These are phyloP conservation scores for Dicaeum eximium DNA, from an alignment of 2,113 vertebrate genomes.

Conservation along the genomic window DNA sequence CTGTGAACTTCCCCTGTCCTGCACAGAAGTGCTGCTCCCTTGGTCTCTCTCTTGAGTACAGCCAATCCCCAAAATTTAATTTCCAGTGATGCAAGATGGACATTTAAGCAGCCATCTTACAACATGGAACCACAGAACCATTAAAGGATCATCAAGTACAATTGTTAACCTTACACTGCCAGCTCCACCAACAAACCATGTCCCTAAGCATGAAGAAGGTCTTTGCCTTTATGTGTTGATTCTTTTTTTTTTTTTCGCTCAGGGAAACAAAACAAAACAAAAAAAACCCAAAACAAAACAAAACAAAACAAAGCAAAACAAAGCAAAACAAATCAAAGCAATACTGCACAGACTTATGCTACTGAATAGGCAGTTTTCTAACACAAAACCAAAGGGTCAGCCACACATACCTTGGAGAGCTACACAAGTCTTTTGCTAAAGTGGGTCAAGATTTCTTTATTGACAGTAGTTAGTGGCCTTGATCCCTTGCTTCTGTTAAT, in stretches of 20 bases:
- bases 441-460: neutral
- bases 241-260: neutral
- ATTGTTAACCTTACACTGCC: neutral
- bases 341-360: rapidly evolving
- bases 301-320: neutral
- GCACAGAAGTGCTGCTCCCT: neutral
- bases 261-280: neutral
- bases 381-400: rapidly evolving
- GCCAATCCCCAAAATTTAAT: neutral
- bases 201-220: neutral
- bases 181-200: neutral
- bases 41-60: rapidly evolving
- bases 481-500: neutral
- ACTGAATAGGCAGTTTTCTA: neutral
- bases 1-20: neutral
- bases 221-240: neutral
- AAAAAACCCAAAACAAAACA: neutral
- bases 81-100: neutral
- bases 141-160: neutral
- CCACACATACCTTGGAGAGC: neutral
- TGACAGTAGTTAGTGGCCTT: neutral
- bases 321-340: neutral
- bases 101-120: rapidly evolving
- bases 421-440: neutral
- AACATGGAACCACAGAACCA: neutral